Evolutionary conservation across 2,888 invertebrate species (phyloP).

Genomic region (Muscina levida): DNA sequence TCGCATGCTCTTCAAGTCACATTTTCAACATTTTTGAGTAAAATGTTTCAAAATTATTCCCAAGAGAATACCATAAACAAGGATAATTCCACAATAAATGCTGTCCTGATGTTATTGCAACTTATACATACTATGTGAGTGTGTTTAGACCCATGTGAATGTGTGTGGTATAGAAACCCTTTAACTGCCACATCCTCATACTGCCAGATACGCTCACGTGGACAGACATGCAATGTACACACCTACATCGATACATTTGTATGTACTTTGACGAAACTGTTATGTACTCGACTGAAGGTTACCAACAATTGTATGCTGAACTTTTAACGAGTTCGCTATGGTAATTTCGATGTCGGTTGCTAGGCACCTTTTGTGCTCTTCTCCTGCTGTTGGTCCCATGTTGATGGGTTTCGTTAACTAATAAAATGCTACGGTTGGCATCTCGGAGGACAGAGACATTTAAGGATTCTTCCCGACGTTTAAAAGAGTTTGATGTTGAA

Average conservation of each 20-base stretch:
- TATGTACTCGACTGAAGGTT: conserved; percentile 28
- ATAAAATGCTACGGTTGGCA: conserved; percentile 53
- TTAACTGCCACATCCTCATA: conserved; percentile 16
- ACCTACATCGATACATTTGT: background rate
- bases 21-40: background rate
- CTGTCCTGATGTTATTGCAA: conserved; percentile 25
- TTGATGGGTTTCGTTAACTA: conserved; percentile 29
- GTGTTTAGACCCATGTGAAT: background rate
- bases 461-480: conserved; percentile 16
- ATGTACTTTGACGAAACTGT: background rate
- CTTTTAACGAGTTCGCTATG: conserved; percentile 42
- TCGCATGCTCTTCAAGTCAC: too few species aligned
- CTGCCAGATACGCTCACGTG: conserved; percentile 3
- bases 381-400: conserved; percentile 6
- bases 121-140: background rate
- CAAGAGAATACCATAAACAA: conserved; percentile 46
- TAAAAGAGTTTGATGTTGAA: too few species aligned
- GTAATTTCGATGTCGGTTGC: conserved; percentile 54
- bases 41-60: conserved; percentile 45
- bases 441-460: conserved; percentile 25
- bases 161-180: conserved; percentile 37
- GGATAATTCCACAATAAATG: conserved; percentile 45
- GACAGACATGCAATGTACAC: background rate
- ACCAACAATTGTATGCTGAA: conserved; percentile 34
- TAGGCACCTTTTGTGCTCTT: conserved; percentile 43